Percentiles rank a stretch among this genome's conserved stretches.
phyloP scores from a whole-genome alignment of 2,113 vertebrate species.

The Chloropsis cyanopogon region DNA sequence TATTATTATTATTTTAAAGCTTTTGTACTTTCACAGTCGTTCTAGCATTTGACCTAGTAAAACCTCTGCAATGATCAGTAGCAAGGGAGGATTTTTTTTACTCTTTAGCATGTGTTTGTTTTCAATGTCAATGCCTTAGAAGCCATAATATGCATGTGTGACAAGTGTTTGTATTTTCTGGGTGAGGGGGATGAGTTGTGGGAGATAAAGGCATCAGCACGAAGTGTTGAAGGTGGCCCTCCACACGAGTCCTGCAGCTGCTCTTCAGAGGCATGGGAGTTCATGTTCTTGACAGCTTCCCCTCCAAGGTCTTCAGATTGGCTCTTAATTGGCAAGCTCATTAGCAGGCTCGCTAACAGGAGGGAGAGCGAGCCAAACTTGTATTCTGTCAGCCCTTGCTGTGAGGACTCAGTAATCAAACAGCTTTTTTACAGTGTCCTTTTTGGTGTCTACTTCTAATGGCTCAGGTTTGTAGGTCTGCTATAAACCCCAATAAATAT shows the following conservation, averaged over 20 bases:
- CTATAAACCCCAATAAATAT: conserved; percentile 63
- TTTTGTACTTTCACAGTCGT: not conserved
- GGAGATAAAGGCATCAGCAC: not conserved
- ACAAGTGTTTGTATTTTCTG: conserved; percentile 7
- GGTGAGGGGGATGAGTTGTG: not conserved
- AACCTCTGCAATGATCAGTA: not conserved
- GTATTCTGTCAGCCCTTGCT: conserved; percentile 41
- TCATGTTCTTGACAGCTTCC: conserved; percentile 41
- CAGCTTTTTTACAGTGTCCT: not conserved
- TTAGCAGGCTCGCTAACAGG: not conserved
- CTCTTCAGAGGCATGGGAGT: not conserved
- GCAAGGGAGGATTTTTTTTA: not conserved
- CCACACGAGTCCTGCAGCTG: not conserved
- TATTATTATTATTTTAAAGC: not conserved
- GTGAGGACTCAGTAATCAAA: conserved; percentile 31
- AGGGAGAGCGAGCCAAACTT: conserved; percentile 20
- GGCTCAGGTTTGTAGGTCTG: conserved; percentile 45
- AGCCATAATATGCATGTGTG: not conserved
- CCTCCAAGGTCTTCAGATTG: conserved; percentile 44
- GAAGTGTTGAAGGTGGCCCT: not conserved
- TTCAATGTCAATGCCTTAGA: not conserved
- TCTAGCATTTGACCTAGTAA: not conserved
- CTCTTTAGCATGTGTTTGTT: not conserved
- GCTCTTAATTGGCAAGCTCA: conserved; percentile 55
- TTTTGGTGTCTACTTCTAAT: not conserved